Base-by-base conservation (phyloP, 2,888 invertebrate genomes). In the Ochlodes sylvanus region DNA sequence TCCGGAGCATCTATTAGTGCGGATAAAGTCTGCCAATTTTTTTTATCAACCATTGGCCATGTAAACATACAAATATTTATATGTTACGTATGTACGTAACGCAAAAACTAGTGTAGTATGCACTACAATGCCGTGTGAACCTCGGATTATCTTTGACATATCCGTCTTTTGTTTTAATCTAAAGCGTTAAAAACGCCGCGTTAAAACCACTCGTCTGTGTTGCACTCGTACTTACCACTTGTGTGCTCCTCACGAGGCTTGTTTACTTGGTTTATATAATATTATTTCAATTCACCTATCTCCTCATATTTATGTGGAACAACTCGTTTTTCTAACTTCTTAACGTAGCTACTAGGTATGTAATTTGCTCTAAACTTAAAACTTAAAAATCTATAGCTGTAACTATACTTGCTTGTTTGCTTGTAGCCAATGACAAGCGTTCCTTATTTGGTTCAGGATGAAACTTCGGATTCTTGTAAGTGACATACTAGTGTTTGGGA, bases 161-260 rank as follows among this genome's bases (percentile, higher is more conserved):
- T 58, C 21, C 21, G 21, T 52, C 21, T 14, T 14, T 52, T 52
- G 14, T 14, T 21, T 52, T 19, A n/a, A 3, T 10, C 19, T 52
- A 14, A 52, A 19, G 19, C 54, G 54, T 54, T 54, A 6, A 1
- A 60, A 70, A 47, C 50, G 68, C 63, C 55, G 68, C 71, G 67
- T 65, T 62, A 27, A 21, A 64, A 70, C 71, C 64, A 69, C 69
- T 38, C 66, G 69, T 70, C 56, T 64, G 50, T 32, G 38, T 44
- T 50, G 4, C 15, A 6, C 15, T 6, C 5, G 15, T 34, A 56
- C 38, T 12, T 52, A 52, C 21, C 12, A 7, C 15, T 47, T 47
- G 17, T 15, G 7, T 47, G 17, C 38, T 38, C 38, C 38, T 38
- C 38, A 5, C 5, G 10, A 38, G 10, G 9, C 12, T 9, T 10